Conservation (phyloP, 2,888 invertebrate genomes). For the Clostera curtula region DNA sequence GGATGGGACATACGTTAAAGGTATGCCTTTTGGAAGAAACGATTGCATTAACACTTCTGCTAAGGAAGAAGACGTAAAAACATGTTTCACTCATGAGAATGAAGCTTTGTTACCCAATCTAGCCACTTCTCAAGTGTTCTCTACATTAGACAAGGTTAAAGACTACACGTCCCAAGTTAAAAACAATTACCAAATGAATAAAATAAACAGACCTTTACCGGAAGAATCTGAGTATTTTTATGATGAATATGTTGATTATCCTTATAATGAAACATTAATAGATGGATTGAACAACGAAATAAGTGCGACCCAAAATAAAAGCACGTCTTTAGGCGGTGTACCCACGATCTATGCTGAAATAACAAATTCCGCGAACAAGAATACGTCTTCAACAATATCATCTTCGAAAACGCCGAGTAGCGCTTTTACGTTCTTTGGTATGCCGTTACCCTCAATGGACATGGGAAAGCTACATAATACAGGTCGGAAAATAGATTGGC, state of each 20-base stretch:
- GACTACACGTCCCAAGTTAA: conserved; percentile 60
- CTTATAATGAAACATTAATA: conserved; percentile 76
- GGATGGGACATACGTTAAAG: conserved; percentile 85
- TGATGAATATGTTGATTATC: conserved; percentile 88
- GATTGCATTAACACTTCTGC: conserved; percentile 74
- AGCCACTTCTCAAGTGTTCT: conserved; percentile 75
- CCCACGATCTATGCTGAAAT: conserved; percentile 66
- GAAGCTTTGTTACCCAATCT: conserved; percentile 74
- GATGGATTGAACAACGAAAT: conserved; percentile 49
- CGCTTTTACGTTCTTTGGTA: conserved; percentile 89
- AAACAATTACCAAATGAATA: conserved; percentile 58
- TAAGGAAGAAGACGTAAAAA: conserved; percentile 74
- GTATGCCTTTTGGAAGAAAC: conserved; percentile 80
- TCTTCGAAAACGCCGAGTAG: conserved; percentile 71
- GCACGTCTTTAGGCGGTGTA: conserved; percentile 68
- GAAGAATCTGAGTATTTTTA: conserved; percentile 89
- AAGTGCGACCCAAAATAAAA: conserved; percentile 37
- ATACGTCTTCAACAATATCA: conserved; percentile 41
- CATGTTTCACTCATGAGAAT: conserved; percentile 79
- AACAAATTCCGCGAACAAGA: conserved; percentile 46
- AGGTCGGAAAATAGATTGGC: conserved; percentile 63
- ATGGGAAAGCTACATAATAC: conserved; percentile 78
- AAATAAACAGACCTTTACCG: conserved; percentile 77
- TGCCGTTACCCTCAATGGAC: conserved; percentile 84
- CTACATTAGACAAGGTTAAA: conserved; percentile 73